Percentiles rank a stretch among this genome's conserved stretches.
These are phyloP conservation scores for Rhinichthys klamathensis DNA, from an alignment of 2,113 vertebrate species.

Conservation along the genomic window DNA sequence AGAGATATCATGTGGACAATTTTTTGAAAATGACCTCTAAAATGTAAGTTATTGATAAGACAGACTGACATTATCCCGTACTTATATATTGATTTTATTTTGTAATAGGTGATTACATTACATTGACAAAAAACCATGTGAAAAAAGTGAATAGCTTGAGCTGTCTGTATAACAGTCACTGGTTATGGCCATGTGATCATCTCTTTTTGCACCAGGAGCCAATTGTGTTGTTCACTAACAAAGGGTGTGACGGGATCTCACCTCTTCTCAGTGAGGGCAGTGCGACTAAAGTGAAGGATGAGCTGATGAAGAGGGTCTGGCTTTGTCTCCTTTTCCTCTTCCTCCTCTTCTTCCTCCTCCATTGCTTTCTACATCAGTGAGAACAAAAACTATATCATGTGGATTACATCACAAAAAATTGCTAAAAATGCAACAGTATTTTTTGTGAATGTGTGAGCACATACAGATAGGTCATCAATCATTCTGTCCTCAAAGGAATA, in stretches of 20 bases:
- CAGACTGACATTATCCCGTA: neutral
- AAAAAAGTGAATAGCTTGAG: neutral
- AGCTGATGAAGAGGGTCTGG: slow-evolving; percentile 93
- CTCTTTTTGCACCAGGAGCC: neutral
- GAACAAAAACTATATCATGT: neutral
- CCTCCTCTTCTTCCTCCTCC: slow-evolving; percentile 87
- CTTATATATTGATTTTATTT: neutral
- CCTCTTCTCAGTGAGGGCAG: slow-evolving; percentile 92
- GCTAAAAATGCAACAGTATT: neutral
- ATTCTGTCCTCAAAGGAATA: slow-evolving; percentile 92
- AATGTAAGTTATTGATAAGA: too few species aligned
- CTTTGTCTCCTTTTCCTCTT: slow-evolving; percentile 84
- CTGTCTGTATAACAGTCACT: neutral
- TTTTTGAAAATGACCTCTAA: too few species aligned
- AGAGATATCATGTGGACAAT: too few species aligned
- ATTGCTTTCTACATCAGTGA: slow-evolving; percentile 74
- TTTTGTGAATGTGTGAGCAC: slow-evolving; percentile 50
- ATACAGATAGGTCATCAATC: slow-evolving; percentile 93
- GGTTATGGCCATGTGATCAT: neutral
- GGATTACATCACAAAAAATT: neutral
- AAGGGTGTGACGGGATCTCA: slow-evolving; percentile 55
- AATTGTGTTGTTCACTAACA: neutral
- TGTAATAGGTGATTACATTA: neutral
- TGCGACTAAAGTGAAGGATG: slow-evolving; percentile 93
- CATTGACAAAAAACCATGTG: neutral